A percentile compares a stretch with the other conserved stretches of the same genome.
These are phyloP conservation scores for Tridacna crocea DNA, from an alignment of 2,888 invertebrate species.

Conservation along the genomic window DNA sequence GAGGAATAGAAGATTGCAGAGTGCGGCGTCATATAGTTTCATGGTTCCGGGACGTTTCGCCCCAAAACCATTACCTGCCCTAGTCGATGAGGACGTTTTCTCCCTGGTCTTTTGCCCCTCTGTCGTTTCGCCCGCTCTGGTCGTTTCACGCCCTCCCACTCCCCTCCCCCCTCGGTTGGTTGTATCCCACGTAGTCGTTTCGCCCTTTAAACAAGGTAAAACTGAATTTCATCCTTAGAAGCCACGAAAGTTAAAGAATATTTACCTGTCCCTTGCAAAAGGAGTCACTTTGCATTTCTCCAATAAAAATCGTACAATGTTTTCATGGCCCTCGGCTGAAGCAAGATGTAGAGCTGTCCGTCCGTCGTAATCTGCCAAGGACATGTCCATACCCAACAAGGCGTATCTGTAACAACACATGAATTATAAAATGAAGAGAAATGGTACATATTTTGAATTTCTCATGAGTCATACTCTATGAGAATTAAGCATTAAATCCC, in stretches of 20 bases:
- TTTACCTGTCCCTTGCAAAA: conserved; percentile 90
- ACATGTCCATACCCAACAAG: conserved; percentile 97
- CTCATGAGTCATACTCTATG: neutral
- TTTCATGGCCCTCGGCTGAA: conserved; percentile 96
- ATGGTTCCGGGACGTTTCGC: too few relatives aligned
- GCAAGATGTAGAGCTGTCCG: conserved; percentile 97
- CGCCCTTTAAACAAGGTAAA: neutral
- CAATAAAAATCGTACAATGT: conserved; percentile 94
- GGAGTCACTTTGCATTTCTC: conserved; percentile 93
- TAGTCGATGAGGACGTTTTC: too few relatives aligned
- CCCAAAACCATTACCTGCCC: too few relatives aligned
- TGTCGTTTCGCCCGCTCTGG: too few relatives aligned
- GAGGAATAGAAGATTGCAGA: too few relatives aligned
- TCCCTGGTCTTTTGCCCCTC: too few relatives aligned
- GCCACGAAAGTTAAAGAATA: too few relatives aligned
- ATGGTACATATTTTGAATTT: neutral
- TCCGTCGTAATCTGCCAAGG: conserved; percentile 96
- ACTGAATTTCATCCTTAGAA: neutral
- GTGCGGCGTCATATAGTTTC: too few relatives aligned
- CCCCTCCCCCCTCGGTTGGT: too few relatives aligned
- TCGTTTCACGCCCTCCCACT: too few relatives aligned
- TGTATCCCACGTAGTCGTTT: too few relatives aligned
- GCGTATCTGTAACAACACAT: conserved; percentile 77
- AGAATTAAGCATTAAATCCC: neutral
- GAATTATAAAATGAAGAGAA: neutral